Evolutionary conservation across 2,888 invertebrate genomes (phyloP).

Genomic region (Entomobrya multifasciata): DNA sequence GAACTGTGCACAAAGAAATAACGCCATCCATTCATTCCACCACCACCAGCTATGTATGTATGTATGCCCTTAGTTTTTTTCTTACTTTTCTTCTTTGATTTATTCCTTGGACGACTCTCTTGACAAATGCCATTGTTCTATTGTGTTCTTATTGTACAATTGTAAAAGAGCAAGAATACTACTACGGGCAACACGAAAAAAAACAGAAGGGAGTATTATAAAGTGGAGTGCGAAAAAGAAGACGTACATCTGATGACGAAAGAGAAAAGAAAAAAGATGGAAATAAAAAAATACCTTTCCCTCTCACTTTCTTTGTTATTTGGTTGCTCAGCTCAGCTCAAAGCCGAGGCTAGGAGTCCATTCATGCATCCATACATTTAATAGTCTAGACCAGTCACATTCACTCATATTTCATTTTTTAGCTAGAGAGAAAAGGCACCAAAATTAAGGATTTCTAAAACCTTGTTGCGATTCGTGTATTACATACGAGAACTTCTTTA

Average conservation of each 20-base stretch:
- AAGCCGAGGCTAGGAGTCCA: too few species aligned
- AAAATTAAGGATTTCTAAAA: neutral
- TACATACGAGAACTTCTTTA: neutral
- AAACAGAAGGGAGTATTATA: slow-evolving; percentile 8
- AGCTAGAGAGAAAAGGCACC: neutral
- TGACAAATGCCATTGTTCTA: slow-evolving; percentile 28
- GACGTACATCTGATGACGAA: neutral
- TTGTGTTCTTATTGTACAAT: slow-evolving; percentile 4
- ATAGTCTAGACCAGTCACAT: slow-evolving; percentile 36
- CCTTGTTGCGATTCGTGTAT: neutral
- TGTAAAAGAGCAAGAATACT: neutral
- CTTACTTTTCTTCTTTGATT: neutral
- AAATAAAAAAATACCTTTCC: slow-evolving; percentile 29
- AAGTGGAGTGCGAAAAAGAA: slow-evolving; percentile 22
- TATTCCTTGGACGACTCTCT: slow-evolving; percentile 11
- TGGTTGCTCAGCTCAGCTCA: too few species aligned
- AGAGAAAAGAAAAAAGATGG: slow-evolving; percentile 8
- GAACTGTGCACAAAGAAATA: too few species aligned
- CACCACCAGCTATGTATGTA: too few species aligned
- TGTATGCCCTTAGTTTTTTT: too few species aligned
- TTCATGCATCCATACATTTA: slow-evolving; percentile 19
- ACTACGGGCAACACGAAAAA: slow-evolving; percentile 13
- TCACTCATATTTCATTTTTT: slow-evolving; percentile 54
- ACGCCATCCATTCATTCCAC: too few species aligned
- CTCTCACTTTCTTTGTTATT: neutral